These are phyloP conservation scores for Muntiacus muntjak DNA, from an alignment of 2,113 vertebrate species.

Conservation along the genomic window DNA sequence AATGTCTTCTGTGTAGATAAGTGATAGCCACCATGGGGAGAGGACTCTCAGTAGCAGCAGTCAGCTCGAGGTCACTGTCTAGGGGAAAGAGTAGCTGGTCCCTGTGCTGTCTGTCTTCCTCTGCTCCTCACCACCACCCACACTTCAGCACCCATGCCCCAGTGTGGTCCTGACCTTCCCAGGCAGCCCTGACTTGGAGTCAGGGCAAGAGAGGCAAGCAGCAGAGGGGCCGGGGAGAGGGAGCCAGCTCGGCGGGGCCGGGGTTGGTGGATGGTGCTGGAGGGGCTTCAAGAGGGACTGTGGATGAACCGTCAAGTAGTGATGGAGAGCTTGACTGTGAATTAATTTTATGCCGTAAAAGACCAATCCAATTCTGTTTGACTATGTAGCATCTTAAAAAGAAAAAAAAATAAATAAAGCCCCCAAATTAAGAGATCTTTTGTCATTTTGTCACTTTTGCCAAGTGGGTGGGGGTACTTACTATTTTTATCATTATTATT, in stretches of 20 bases:
- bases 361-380: slow-evolving; percentile 92
- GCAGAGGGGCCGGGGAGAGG: background rate
- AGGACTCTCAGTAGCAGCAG: slow-evolving; percentile 80
- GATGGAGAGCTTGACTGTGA: slow-evolving; percentile 63
- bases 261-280: background rate
- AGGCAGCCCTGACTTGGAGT: background rate
- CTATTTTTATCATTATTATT: background rate
- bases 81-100: background rate
- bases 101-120: background rate
- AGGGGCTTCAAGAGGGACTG: background rate
- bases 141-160: background rate
- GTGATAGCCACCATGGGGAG: slow-evolving; percentile 80
- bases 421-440: slow-evolving; percentile 80
- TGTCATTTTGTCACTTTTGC: slow-evolving; percentile 80
- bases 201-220: background rate
- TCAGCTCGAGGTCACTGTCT: background rate
- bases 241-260: accelerated
- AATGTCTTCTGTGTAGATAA: slow-evolving; percentile 88
- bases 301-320: background rate
- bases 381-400: slow-evolving; percentile 98
- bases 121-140: background rate
- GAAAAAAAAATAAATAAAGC: slow-evolving; percentile 87
- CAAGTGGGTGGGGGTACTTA: background rate
- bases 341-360: slow-evolving; percentile 90
- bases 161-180: background rate